Evolutionary conservation across 2,113 vertebrate species (phyloP).

Genomic region (Orthonyx spaldingii): DNA sequence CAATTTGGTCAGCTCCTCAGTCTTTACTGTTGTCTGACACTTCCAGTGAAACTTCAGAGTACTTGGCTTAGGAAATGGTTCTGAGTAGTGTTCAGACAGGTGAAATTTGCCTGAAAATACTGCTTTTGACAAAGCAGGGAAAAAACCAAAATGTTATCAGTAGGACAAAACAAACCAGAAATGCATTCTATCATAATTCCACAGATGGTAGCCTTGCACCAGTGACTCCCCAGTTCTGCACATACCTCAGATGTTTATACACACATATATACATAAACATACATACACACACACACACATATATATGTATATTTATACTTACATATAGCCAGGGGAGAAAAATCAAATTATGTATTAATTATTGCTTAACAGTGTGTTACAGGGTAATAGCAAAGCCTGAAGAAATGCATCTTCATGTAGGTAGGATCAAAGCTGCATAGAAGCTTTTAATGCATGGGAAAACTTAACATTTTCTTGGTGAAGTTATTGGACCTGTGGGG

Average conservation of each 20-base stretch:
- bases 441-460: background rate
- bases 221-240: background rate
- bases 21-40: background rate
- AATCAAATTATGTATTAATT: background rate
- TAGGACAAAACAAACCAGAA: background rate
- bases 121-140: background rate
- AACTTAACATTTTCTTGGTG: background rate
- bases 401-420: background rate
- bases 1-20: rapidly evolving
- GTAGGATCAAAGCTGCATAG: background rate
- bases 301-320: background rate
- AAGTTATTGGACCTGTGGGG: background rate
- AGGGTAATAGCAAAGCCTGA: background rate
- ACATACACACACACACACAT: background rate
- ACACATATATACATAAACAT: background rate
- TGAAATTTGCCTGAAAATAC: background rate
- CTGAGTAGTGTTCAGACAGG: background rate
- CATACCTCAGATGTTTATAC: background rate
- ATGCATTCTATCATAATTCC: background rate
- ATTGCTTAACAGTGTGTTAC: background rate
- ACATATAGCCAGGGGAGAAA: background rate
- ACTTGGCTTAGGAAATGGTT: background rate
- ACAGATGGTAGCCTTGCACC: background rate
- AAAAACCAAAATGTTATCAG: background rate
- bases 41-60: background rate